Base-by-base conservation (phyloP, 2,113 vertebrate genomes). In the Numida meleagris region DNA sequence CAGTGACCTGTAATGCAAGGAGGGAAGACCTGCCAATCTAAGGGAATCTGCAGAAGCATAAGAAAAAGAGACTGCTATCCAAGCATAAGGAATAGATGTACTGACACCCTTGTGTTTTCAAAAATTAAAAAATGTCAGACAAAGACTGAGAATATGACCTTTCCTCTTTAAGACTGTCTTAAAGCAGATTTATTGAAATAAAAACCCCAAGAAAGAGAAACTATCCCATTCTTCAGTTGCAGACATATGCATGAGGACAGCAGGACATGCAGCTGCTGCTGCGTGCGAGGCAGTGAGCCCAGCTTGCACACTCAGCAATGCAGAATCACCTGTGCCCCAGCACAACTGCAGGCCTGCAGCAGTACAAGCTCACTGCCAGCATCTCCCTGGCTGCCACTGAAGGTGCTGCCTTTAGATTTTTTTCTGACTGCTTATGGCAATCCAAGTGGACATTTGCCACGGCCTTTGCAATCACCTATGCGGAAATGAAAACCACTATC, bases 311-410 rank as follows among this genome's bases (percentile, higher is more conserved):
- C 63, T 73, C 75, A 42, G 51, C 62, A 21, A 10, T 34, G 14
- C 27, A 25, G 13, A 45, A 59, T 16, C 63, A 53, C 29, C 48
- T 70, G 50, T 50, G 36, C 16, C 46, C 42, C 29, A 43, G 10
- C 1, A 3, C 2, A 1, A 14, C 0, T 1, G 14, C 1, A 25
- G n/a, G 11, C n/a, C 40, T 61, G 62, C 61, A 33, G 36, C 34
- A 7, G 2, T 6, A n/a, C 29, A 7, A 3, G 7, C 67, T 73
- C 2, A 4, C 46, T 65, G 46, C 59, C 27, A 14, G 48, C 24
- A 19, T 65, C 33, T 38, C 75, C 40, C 36, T 42, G 61, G 25
- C 76, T 27, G 48, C 36, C 50, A 17, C 24, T 53, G 61, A 42
- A 65, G 48, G 12, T 12, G 29, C 50, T n/a, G 76, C 48, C 29